Percentiles rank a stretch among this genome's conserved stretches.
Evolutionary conservation across 1,140 invertebrate species (phyloP).

Genomic region (Drosophila pandora): DNA sequence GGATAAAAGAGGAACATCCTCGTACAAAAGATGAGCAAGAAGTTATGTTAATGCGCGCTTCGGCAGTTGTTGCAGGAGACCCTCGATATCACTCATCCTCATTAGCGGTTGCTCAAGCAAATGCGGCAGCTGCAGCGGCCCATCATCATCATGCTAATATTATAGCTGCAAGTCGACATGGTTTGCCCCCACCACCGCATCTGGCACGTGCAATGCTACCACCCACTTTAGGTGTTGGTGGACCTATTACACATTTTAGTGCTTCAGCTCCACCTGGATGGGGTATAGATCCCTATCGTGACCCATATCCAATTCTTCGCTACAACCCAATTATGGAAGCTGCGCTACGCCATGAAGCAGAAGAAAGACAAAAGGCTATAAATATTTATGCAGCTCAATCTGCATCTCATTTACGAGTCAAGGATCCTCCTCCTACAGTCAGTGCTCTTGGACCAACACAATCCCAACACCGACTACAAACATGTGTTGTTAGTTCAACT

Average conservation of each 20-base stretch:
- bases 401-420: conserved; percentile 85
- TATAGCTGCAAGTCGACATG: conserved; percentile 84
- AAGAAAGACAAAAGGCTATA: conserved; percentile 89
- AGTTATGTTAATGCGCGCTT: conserved; percentile 83
- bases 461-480: conserved; percentile 82
- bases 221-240: conserved; percentile 83
- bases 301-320: conserved; percentile 88
- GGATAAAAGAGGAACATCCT: conserved; percentile 87
- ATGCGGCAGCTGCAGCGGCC: conserved; percentile 66
- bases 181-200: conserved; percentile 85
- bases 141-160: conserved; percentile 82
- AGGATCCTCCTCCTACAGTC: conserved; percentile 85
- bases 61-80: conserved; percentile 66
- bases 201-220: conserved; percentile 85
- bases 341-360: conserved; percentile 89
- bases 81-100: conserved; percentile 82
- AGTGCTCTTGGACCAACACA: conserved; percentile 84
- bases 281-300: conserved; percentile 86
- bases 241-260: conserved; percentile 86
- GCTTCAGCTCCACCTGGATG: conserved; percentile 85
- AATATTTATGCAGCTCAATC: conserved; percentile 87
- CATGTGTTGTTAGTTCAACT: conserved; percentile 28
- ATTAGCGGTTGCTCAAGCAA: conserved; percentile 68
- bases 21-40: conserved; percentile 86
- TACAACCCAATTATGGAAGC: conserved; percentile 90